phyloP scores from a whole-genome alignment of 2,888 invertebrate species.

The Boloria euphrosyne region DNA sequence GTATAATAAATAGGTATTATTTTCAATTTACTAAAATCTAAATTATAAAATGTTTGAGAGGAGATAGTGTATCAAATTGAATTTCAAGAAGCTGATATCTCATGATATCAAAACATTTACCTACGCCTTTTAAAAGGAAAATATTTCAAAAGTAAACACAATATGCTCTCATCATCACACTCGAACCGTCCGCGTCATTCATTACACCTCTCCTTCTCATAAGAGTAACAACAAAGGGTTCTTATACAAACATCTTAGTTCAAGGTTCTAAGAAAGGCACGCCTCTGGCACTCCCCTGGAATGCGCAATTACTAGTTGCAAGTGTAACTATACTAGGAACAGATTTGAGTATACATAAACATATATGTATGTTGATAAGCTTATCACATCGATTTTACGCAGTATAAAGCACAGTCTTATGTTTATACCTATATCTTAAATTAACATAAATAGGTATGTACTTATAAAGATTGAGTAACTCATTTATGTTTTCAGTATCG shows the following conservation, averaged over 20 bases:
- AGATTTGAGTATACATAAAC: slow-evolving; percentile 16
- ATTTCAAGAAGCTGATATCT: background rate
- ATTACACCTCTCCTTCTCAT: slow-evolving; percentile 35
- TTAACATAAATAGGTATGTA: no score
- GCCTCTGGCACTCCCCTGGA: slow-evolving; percentile 43
- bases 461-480: no score
- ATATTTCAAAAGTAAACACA: slow-evolving; percentile 17
- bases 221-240: slow-evolving; percentile 41
- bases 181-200: slow-evolving; percentile 34
- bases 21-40: no score
- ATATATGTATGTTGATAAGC: slow-evolving; percentile 16
- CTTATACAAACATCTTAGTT: slow-evolving; percentile 47
- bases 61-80: no score
- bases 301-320: slow-evolving; percentile 38
- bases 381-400: background rate
- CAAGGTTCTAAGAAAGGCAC: slow-evolving; percentile 54
- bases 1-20: no score
- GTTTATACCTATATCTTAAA: no score
- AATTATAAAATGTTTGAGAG: no score
- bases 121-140: background rate
- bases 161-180: slow-evolving; percentile 28
- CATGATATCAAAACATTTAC: background rate
- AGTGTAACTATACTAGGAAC: slow-evolving; percentile 28
- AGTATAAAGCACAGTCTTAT: no score
- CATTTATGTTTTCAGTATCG: no score